A percentile compares a stretch with the other conserved stretches of the same genome.
phyloP scores from a whole-genome alignment of 2,113 vertebrate species.

The Ciconia boyciana region DNA sequence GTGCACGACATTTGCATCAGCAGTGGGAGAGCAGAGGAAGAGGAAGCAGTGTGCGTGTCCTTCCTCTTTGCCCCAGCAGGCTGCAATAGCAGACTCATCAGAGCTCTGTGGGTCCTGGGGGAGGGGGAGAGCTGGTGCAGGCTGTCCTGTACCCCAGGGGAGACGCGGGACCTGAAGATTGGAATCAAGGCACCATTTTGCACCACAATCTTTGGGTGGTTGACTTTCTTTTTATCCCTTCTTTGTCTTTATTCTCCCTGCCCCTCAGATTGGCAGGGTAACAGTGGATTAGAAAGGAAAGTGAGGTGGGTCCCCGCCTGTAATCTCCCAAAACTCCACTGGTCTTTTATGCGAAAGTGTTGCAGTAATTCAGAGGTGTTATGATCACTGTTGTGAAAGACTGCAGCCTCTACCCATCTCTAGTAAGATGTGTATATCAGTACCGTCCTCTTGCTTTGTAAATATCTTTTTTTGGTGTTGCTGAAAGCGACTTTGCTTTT shows the following conservation, averaged over 20 bases:
- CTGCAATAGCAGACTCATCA: background rate
- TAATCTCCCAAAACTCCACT: background rate
- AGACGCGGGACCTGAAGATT: background rate
- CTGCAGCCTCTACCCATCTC: background rate
- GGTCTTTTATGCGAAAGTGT: background rate
- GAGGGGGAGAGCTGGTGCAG: background rate
- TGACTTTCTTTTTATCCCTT: background rate
- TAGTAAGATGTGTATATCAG: background rate
- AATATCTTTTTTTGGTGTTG: background rate
- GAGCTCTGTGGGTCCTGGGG: background rate
- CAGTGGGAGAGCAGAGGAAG: background rate
- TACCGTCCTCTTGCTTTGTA: background rate
- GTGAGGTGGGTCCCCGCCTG: background rate
- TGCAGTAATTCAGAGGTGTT: background rate
- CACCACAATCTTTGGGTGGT: background rate
- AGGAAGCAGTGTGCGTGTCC: background rate
- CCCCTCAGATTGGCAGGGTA: background rate
- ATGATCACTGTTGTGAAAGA: background rate
- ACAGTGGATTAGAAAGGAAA: background rate
- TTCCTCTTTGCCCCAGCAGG: background rate
- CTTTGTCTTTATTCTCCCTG: background rate
- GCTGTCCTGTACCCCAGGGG: background rate
- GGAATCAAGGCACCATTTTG: background rate
- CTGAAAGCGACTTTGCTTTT: background rate
- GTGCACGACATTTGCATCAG: background rate